Conservation (phyloP, 2,113 vertebrate genomes). For the Geococcyx californianus region DNA sequence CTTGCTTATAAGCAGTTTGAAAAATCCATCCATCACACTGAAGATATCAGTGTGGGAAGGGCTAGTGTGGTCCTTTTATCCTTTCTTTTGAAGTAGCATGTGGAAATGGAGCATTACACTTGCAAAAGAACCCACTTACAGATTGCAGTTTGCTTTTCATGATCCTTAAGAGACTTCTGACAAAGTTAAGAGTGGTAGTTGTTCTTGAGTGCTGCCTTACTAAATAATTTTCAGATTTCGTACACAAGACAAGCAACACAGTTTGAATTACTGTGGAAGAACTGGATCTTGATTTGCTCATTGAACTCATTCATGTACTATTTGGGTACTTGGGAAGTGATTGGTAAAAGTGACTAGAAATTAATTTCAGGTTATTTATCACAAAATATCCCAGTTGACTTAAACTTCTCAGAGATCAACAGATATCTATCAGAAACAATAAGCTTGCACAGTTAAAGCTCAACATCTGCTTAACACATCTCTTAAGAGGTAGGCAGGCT, state of each 20-base stretch:
- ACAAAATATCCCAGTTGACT: background rate
- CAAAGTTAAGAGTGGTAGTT: background rate
- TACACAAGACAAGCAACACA: background rate
- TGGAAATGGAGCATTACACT: background rate
- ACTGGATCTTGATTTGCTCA: background rate
- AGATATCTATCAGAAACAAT: background rate
- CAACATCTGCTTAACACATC: background rate
- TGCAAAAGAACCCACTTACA: background rate
- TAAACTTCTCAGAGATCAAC: background rate
- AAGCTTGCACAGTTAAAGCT: background rate
- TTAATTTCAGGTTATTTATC: background rate
- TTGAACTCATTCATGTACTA: accelerated
- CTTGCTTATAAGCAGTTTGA: background rate
- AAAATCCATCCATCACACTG: background rate
- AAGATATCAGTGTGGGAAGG: background rate
- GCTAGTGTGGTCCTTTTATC: background rate
- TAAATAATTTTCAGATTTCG: background rate
- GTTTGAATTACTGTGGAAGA: background rate
- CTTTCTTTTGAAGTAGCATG: background rate
- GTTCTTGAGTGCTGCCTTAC: background rate
- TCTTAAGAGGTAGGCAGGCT: background rate
- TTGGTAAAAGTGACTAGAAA: background rate
- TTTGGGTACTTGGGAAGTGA: background rate
- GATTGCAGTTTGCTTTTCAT: background rate
- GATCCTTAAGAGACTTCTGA: background rate